Evolutionary conservation across 2,113 vertebrate genomes (phyloP).

Genomic region (Mastomys coucha): DNA sequence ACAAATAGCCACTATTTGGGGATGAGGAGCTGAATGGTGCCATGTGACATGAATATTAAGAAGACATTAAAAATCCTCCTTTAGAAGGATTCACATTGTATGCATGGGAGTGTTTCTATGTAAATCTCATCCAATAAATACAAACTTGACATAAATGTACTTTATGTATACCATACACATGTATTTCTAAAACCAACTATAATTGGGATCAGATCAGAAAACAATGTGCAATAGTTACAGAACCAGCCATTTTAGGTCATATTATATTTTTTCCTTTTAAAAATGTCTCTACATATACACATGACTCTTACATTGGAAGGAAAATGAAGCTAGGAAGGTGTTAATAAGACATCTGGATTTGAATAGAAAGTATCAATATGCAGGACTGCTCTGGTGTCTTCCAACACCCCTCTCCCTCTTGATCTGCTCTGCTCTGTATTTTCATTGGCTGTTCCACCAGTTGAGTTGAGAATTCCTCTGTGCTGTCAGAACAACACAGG

Average conservation of each 20-base stretch:
- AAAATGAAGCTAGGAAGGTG: background rate
- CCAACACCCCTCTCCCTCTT: accelerated
- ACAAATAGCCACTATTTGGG: background rate
- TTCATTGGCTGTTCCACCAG: background rate
- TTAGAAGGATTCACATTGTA: background rate
- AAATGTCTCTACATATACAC: background rate
- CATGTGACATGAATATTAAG: too few relatives aligned
- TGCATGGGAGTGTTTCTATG: background rate
- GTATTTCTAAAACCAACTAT: background rate
- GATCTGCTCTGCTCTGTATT: background rate
- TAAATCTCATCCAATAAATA: background rate
- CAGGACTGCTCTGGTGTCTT: accelerated
- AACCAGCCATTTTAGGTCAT: background rate
- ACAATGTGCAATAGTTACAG: background rate
- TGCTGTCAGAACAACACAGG: accelerated
- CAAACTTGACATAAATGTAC: background rate
- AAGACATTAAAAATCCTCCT: background rate
- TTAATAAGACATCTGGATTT: background rate
- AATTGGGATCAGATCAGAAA: background rate
- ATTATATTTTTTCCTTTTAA: background rate
- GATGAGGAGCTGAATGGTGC: background rate
- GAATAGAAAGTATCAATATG: background rate
- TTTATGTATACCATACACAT: background rate
- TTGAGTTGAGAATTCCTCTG: background rate
- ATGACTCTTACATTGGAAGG: background rate